Evolutionary conservation across 2,797 vertebrate genomes (phyloP).

Genomic region (Melanotaenia trifasciata): DNA sequence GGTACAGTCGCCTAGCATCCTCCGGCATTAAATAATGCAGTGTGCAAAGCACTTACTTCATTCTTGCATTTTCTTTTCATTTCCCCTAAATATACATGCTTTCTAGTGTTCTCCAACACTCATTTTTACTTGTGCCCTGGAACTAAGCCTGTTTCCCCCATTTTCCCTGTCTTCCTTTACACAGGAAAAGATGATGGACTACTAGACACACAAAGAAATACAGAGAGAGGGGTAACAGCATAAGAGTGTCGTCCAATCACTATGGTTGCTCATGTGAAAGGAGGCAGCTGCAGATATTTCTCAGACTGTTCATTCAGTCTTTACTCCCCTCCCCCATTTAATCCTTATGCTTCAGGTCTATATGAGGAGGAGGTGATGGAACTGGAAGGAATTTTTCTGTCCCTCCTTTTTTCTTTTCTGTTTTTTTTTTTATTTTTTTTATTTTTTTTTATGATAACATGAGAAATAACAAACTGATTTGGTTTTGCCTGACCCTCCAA

Average conservation of each 20-base stretch:
- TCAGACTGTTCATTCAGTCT: constrained; percentile 73
- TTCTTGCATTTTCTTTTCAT: constrained; percentile 53
- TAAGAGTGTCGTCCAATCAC: constrained; percentile 69
- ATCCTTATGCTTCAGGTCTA: constrained; percentile 74
- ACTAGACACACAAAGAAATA: constrained; percentile 26
- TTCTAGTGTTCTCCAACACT: constrained; percentile 15
- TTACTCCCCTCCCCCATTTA: constrained; percentile 79
- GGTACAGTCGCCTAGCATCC: constrained; percentile 50
- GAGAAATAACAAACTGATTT: constrained; percentile 26
- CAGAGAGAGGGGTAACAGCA: constrained; percentile 47
- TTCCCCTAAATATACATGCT: constrained; percentile 51
- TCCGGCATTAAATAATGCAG: constrained; percentile 79
- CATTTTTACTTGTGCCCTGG: constrained; percentile 25
- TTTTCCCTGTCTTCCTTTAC: constrained; percentile 4
- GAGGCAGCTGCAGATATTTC: constrained; percentile 77
- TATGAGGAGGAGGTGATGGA: constrained; percentile 67
- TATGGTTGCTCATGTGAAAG: constrained; percentile 70
- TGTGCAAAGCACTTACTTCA: constrained; percentile 63
- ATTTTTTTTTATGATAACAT: constrained; percentile 1
- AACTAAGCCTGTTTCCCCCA: background rate
- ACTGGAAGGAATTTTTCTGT: constrained; percentile 35
- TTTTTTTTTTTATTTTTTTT: constrained; percentile 30
- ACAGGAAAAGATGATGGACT: constrained; percentile 17
- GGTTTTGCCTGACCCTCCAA: constrained; percentile 12
- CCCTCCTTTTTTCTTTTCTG: constrained; percentile 40